Conservation (phyloP, 2,113 vertebrate species). For the Empidonax traillii region DNA sequence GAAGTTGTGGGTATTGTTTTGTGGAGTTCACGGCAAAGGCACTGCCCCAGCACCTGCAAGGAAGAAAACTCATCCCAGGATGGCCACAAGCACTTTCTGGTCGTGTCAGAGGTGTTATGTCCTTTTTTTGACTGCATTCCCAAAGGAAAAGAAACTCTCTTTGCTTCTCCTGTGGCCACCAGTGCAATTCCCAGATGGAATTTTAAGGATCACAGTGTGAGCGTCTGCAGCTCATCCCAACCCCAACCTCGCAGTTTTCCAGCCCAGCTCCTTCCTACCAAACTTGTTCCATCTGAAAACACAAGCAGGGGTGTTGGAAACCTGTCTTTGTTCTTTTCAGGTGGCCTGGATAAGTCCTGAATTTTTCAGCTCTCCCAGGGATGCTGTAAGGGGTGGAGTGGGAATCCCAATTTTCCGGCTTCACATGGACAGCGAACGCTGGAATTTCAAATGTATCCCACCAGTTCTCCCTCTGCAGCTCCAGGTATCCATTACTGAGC, state of each 20-base stretch:
- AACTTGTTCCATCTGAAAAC: background rate
- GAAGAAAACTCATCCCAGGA: background rate
- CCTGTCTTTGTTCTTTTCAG: background rate
- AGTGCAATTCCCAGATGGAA: background rate
- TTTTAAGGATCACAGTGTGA: rapidly evolving
- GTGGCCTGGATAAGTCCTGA: background rate
- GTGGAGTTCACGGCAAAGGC: background rate
- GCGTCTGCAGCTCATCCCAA: background rate
- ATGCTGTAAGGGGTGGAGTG: too few species aligned
- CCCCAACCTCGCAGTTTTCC: background rate
- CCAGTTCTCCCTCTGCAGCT: conserved; percentile 16
- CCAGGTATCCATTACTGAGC: conserved; percentile 68
- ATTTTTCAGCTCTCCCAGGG: background rate
- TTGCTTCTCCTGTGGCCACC: background rate
- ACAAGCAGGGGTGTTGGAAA: background rate
- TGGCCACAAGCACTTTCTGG: background rate
- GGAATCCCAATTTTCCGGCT: too few species aligned
- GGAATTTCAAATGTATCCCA: too few species aligned
- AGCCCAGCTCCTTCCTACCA: background rate
- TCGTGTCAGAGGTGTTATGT: background rate
- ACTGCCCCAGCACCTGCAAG: background rate
- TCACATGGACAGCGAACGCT: too few species aligned
- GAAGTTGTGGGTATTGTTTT: rapidly evolving
- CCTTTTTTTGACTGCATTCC: background rate
- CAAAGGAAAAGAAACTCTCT: background rate